A percentile compares a stretch with the other conserved stretches of the same genome.
Evolutionary conservation across 37 sponge, comb jelly and placozoan genomes (phyloP).

Genomic region (Geodia barretti): DNA sequence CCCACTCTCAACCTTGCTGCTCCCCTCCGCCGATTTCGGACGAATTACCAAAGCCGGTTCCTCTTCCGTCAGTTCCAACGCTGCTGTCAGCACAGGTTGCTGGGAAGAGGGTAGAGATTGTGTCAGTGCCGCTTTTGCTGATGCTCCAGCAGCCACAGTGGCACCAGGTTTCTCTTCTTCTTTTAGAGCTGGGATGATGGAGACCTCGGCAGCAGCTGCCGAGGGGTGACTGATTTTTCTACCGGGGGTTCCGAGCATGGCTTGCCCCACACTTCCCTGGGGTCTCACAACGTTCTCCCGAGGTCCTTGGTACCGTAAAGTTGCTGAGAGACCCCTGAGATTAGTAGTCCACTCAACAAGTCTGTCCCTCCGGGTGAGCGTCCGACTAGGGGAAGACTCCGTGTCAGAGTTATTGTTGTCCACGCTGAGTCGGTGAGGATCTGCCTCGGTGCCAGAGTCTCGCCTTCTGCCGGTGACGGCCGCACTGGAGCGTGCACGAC

Average conservation of each 20-base stretch:
- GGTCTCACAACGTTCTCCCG: neutral
- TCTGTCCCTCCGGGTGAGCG: conserved; percentile 29
- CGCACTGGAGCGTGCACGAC: neutral
- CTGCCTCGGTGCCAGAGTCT: conserved; percentile 17
- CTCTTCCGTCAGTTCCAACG: neutral
- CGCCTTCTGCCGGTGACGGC: neutral
- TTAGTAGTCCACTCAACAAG: too few species aligned
- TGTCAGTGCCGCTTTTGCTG: neutral
- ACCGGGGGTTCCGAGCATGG: neutral
- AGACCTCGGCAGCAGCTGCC: neutral
- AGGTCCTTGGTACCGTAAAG: too few species aligned
- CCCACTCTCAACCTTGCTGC: neutral
- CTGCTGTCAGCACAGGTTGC: too few species aligned
- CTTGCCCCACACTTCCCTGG: neutral
- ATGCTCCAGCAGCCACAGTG: neutral
- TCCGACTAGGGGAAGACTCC: conserved; percentile 65
- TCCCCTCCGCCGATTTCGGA: neutral
- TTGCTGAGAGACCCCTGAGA: too few species aligned
- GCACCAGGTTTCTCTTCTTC: neutral
- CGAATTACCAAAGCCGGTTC: neutral
- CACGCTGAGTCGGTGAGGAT: neutral
- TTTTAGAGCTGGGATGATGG: neutral
- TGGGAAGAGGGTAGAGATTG: neutral
- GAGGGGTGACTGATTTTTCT: neutral
- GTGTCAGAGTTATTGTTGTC: conserved; percentile 64